Evolutionary conservation across 2,113 vertebrate genomes (phyloP), one percentile per base, ranked within the genome.

Genomic region (Dicerorhinus sumatrensis): DNA sequence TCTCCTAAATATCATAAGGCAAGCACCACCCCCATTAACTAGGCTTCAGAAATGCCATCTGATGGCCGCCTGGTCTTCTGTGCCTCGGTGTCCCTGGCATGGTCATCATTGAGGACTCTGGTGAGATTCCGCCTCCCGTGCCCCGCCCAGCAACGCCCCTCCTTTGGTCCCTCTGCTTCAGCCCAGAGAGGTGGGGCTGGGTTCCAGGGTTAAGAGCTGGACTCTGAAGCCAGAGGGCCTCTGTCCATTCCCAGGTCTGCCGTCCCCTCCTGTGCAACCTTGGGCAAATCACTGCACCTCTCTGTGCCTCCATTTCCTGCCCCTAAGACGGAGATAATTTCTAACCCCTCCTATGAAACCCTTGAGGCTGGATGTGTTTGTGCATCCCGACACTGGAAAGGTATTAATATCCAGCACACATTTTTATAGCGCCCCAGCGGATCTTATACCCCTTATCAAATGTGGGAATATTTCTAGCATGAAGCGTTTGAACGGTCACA

Each of bases 361-460:
- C 62, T 46, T 5, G 8, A 27, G n/a, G 27, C 56, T 54, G 10
- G 7, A 2, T 8, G 76, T 39, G 63, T 63, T 70, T 65, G 33
- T 25, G 29, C 63, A 31, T 36, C 62, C 54, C 10, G 31, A 48
- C 23, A 27, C n/a, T 56, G 70, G 42, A 27, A 82, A 62, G 29
- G 17, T 11, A 7, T 8, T 42, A 20, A 9, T 12, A 9, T 1
- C 8, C 4, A 39, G 60, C 60, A 8, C 0, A 1, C 42, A 33
- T 13, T 42, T 56, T 60, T 14, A 14, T 9, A 76, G 87, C 70
- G 20, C 48, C 58, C 10, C 70, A 10, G 23, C 0, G 12, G 21
- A 5, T 69, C 51, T 33, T 21, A 20, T 2, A 17, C 17, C 48
- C 48, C 39, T 80, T 6, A 25, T 56, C 72, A 51, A 65, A 56